Conservation (phyloP, 2,113 vertebrate genomes). For the Balaeniceps rex region DNA sequence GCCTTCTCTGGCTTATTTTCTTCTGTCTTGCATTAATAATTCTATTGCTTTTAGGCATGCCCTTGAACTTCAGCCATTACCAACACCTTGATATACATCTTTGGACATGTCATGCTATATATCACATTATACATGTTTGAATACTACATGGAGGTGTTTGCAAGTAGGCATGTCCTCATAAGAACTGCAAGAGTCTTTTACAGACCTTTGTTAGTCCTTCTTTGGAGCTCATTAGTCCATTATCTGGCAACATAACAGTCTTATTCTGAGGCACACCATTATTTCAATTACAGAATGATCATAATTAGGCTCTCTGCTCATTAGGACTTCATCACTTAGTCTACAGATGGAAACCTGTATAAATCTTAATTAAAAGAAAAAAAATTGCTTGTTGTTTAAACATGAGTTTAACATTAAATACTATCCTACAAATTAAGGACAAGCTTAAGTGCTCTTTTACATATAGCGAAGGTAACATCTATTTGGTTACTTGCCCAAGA, state of each 20-base stretch:
- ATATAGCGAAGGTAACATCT: background rate
- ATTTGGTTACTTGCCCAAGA: background rate
- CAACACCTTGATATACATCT: background rate
- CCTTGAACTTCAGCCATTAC: background rate
- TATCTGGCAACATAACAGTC: background rate
- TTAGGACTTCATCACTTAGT: constrained; percentile 10
- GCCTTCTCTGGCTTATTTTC: background rate
- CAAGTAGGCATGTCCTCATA: background rate
- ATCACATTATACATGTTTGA: background rate
- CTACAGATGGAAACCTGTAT: background rate
- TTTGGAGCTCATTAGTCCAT: background rate
- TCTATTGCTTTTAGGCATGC: background rate
- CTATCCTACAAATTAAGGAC: background rate
- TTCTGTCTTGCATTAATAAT: background rate
- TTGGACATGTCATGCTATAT: background rate
- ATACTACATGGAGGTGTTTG: background rate
- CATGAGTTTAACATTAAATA: constrained; percentile 6
- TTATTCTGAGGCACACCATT: background rate
- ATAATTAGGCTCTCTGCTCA: constrained; percentile 28
- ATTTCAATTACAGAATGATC: constrained; percentile 44
- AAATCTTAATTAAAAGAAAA: constrained; percentile 54
- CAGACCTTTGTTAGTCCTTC: background rate
- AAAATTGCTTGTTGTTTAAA: constrained; percentile 3
- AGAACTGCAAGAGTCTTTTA: background rate
- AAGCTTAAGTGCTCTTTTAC: background rate